Conservation (phyloP, 1,140 invertebrate genomes). For the Caenorhabditis latens region DNA sequence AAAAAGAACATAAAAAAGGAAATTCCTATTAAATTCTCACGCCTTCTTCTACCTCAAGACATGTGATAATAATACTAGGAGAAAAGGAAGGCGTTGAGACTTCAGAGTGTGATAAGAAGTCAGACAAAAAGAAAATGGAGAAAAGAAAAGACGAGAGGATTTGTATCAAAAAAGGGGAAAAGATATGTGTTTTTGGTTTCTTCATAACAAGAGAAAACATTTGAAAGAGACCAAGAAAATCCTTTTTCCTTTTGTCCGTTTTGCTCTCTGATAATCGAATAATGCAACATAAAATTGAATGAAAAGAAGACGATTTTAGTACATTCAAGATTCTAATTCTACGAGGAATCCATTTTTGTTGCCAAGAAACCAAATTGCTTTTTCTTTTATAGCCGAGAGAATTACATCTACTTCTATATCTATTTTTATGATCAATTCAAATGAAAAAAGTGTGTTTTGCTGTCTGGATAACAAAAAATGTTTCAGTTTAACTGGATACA, state of each 20-base stretch:
- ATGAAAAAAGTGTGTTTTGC: too few species aligned
- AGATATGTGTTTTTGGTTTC: slow-evolving; percentile 32
- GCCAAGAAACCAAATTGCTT: slow-evolving; percentile 16
- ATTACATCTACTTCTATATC: background rate
- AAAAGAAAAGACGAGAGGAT: background rate
- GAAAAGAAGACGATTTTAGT: background rate
- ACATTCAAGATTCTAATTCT: too few species aligned
- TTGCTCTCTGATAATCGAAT: slow-evolving; percentile 29
- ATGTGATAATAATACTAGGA: slow-evolving; percentile 10
- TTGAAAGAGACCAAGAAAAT: slow-evolving; percentile 15
- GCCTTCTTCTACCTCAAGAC: background rate
- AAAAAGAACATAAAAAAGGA: background rate
- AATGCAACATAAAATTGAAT: background rate
- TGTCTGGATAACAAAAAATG: too few species aligned
- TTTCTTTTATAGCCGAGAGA: background rate
- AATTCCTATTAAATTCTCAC: slow-evolving; percentile 26
- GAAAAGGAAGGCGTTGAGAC: background rate
- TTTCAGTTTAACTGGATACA: too few species aligned
- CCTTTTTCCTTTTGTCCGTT: background rate
- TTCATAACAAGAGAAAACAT: slow-evolving; percentile 28
- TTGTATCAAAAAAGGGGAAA: slow-evolving; percentile 9
- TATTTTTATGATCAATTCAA: too few species aligned
- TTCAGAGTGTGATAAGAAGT: slow-evolving; percentile 45
- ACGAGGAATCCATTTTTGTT: background rate
- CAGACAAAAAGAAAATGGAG: slow-evolving; percentile 1